Evolutionary conservation across 2,797 vertebrate species (phyloP).

Genomic region (Trachops cirrhosus): DNA sequence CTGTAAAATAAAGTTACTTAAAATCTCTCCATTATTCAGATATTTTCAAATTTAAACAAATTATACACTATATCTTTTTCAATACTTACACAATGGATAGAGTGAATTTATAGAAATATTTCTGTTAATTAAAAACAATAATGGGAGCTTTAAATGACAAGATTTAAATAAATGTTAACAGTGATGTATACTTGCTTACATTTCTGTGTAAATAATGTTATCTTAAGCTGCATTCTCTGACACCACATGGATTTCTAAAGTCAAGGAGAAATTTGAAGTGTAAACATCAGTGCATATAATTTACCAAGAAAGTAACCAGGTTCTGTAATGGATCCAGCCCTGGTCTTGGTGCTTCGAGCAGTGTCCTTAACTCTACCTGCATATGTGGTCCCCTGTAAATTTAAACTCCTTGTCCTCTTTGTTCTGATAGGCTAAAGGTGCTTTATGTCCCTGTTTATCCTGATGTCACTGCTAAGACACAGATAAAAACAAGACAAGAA

Average conservation of each 20-base stretch:
- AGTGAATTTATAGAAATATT: background rate
- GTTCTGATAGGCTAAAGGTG: background rate
- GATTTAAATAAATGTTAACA: constrained; percentile 9
- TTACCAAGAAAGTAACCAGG: background rate
- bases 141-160: background rate
- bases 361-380: background rate
- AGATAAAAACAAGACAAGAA: constrained; percentile 17
- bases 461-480: background rate
- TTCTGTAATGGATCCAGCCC: background rate
- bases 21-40: background rate
- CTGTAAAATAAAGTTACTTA: background rate
- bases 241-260: background rate
- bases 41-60: background rate
- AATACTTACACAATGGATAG: background rate
- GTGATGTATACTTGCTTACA: background rate
- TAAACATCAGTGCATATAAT: background rate
- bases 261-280: background rate
- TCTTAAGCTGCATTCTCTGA: background rate
- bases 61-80: background rate
- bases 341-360: background rate
- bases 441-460: background rate
- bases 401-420: constrained; percentile 10
- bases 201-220: background rate
- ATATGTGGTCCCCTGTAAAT: background rate
- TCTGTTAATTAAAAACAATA: background rate